These are phyloP conservation scores for Potamarius usumacintae DNA, from an alignment of 2,113 vertebrate genomes.

Conservation along the genomic window DNA sequence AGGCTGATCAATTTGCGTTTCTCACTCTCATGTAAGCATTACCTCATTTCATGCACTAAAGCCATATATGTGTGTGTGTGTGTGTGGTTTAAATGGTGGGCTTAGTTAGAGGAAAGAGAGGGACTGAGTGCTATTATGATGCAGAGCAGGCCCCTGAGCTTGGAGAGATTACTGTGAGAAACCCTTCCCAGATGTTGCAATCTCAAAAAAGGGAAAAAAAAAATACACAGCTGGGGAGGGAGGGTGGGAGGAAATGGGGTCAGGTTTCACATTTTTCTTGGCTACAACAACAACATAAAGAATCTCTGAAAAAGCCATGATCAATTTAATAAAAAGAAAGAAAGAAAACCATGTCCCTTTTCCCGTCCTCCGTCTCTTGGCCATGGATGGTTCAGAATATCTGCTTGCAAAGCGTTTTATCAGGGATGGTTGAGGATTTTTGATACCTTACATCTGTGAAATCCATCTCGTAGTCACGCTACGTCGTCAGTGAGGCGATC, in stretches of 20 bases:
- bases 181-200: slow-evolving; percentile 65
- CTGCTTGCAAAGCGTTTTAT: slow-evolving; percentile 9
- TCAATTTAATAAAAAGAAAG: slow-evolving; percentile 41
- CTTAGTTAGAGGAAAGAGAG: slow-evolving; percentile 15
- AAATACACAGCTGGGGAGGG: slow-evolving; percentile 32
- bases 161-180: slow-evolving; percentile 56
- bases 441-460: slow-evolving; percentile 29
- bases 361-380: not conserved
- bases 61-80: slow-evolving; percentile 29
- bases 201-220: slow-evolving; percentile 10
- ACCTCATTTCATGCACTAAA: slow-evolving; percentile 48
- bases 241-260: slow-evolving; percentile 48
- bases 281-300: slow-evolving; percentile 37
- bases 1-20: slow-evolving; percentile 16
- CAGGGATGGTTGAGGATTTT: slow-evolving; percentile 37
- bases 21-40: slow-evolving; percentile 34
- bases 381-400: slow-evolving; percentile 43
- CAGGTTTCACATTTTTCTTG: slow-evolving; percentile 51
- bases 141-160: slow-evolving; percentile 46
- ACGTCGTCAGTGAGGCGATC: not conserved
- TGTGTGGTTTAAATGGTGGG: slow-evolving; percentile 36
- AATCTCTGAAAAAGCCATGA: slow-evolving; percentile 51
- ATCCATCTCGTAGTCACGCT: slow-evolving; percentile 15
- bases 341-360: slow-evolving; percentile 7
- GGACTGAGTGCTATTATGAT: slow-evolving; percentile 43